These are phyloP conservation scores for Tachysurus vachellii DNA, from an alignment of 2,113 vertebrate genomes.

Conservation along the genomic window DNA sequence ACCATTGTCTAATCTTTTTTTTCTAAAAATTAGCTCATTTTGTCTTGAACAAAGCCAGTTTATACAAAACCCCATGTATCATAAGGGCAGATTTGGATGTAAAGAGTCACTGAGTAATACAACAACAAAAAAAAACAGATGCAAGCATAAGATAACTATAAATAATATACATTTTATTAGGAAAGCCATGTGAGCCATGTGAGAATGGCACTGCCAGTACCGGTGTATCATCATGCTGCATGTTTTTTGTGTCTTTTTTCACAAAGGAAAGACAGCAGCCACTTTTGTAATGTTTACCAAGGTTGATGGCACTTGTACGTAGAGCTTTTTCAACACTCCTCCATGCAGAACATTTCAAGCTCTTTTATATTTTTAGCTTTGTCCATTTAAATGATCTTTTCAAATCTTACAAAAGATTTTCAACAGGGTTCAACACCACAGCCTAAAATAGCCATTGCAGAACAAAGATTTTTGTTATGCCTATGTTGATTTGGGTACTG, in stretches of 20 bases:
- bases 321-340: background rate
- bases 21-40: background rate
- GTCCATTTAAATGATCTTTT: background rate
- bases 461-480: background rate
- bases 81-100: conserved; percentile 21
- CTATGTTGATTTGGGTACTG: background rate
- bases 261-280: background rate
- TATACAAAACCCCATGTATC: conserved; percentile 6
- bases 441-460: background rate
- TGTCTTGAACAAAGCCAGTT: background rate
- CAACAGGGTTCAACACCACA: background rate
- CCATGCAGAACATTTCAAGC: background rate
- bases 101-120: conserved; percentile 17
- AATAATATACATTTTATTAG: background rate
- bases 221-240: background rate
- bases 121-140: conserved; percentile 26
- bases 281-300: background rate
- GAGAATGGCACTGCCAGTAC: no score
- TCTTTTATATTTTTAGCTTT: conserved; percentile 4
- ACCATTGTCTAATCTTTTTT: conserved; percentile 23
- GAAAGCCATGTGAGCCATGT: background rate
- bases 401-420: background rate
- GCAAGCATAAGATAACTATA: background rate
- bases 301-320: conserved; percentile 1
- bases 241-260: background rate